These are phyloP conservation scores for Sminthurides bifidus DNA, from an alignment of 1,140 invertebrate species.

Conservation along the genomic window DNA sequence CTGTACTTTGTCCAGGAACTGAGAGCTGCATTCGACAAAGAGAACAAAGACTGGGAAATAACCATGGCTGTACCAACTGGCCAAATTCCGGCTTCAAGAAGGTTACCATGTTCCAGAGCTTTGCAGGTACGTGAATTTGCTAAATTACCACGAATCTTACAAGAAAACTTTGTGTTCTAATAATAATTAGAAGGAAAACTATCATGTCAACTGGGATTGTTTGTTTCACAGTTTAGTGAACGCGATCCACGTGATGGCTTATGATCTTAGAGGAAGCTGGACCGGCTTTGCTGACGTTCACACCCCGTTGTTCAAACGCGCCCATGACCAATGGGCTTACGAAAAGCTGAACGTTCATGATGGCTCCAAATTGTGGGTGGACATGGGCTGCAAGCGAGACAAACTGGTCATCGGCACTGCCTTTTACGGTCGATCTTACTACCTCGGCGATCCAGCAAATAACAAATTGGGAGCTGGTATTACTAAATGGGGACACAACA, in stretches of 20 bases:
- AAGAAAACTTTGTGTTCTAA: background rate
- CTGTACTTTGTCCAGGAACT: constrained; percentile 35
- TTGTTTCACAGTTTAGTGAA: constrained; percentile 32
- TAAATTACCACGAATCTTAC: background rate
- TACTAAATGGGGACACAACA: constrained; percentile 55
- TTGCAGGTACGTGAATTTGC: constrained; percentile 30
- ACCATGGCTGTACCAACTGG: constrained; percentile 38
- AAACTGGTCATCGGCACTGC: constrained; percentile 44
- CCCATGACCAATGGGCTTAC: constrained; percentile 37
- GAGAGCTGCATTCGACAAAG: constrained; percentile 35
- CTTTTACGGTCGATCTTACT: constrained; percentile 42
- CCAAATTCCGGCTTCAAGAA: constrained; percentile 37
- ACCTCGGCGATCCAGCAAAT: constrained; percentile 34
- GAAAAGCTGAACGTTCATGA: constrained; percentile 40
- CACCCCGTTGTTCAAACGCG: constrained; percentile 35
- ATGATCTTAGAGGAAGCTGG: constrained; percentile 44
- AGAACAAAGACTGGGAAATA: constrained; percentile 34
- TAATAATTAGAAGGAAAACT: background rate
- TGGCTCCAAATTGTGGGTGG: constrained; percentile 38
- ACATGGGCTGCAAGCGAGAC: constrained; percentile 38
- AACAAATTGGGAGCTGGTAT: constrained; percentile 61
- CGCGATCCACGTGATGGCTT: constrained; percentile 39
- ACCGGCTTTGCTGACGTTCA: constrained; percentile 34
- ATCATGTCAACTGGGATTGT: background rate
- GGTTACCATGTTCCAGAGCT: constrained; percentile 38